phyloP scores from a whole-genome alignment of 2,888 invertebrate genomes.

The Allygus modestus region DNA sequence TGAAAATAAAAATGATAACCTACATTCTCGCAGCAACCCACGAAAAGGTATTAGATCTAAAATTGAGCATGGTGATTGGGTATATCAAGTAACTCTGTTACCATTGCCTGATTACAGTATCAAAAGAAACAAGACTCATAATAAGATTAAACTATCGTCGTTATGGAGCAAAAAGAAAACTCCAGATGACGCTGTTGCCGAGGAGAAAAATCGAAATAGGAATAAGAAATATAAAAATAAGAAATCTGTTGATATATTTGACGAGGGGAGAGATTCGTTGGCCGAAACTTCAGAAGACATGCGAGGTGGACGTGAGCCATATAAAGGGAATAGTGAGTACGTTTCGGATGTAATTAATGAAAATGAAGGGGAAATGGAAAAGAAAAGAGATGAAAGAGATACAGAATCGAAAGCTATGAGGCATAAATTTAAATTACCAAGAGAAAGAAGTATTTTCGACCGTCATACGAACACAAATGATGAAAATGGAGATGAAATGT shows the following conservation, averaged over 20 bases:
- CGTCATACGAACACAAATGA: not conserved
- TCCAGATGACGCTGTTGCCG: not conserved
- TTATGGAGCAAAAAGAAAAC: not conserved
- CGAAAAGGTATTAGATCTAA: not conserved
- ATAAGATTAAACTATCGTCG: not conserved
- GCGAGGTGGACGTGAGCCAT: not conserved
- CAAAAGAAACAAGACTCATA: not conserved
- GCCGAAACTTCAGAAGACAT: not conserved
- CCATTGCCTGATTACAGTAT: not conserved
- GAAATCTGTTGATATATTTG: not conserved
- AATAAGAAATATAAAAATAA: not conserved
- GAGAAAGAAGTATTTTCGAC: not conserved
- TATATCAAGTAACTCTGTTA: not conserved
- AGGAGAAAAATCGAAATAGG: not conserved
- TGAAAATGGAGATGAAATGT: not conserved
- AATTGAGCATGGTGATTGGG: slow-evolving; percentile 1
- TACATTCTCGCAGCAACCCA: not conserved
- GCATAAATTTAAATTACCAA: not conserved
- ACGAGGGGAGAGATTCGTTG: not conserved
- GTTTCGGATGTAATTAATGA: not conserved
- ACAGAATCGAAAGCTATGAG: not conserved
- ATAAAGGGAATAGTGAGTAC: not conserved
- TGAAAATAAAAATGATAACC: not conserved
- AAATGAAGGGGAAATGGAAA: not conserved
- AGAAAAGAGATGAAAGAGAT: slow-evolving; percentile 8